These are phyloP conservation scores for Pachyseris speciosa DNA, from an alignment of 64 coral and sea anemone species.

Conservation along the genomic window DNA sequence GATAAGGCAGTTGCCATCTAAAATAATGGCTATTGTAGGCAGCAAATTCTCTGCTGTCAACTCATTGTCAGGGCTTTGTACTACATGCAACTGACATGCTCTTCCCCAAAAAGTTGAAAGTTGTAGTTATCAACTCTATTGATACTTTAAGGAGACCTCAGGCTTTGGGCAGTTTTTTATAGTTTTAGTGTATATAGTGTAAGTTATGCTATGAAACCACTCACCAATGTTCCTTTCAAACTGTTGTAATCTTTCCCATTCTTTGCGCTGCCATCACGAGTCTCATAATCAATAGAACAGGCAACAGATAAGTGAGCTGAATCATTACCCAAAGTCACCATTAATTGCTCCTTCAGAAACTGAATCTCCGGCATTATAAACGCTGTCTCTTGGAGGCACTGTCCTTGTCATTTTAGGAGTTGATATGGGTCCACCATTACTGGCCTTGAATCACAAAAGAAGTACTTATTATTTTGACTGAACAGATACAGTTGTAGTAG, in stretches of 20 bases:
- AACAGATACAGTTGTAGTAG: not conserved
- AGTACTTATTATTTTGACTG: not conserved
- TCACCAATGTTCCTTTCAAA: constrained; percentile 70
- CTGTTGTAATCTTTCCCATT: constrained; percentile 49
- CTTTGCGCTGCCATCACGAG: constrained; percentile 61
- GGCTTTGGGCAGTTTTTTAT: too few species aligned
- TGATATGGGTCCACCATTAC: constrained; percentile 25
- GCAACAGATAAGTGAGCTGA: not conserved
- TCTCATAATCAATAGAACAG: constrained; percentile 69
- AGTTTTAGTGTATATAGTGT: too few species aligned
- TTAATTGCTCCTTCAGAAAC: constrained; percentile 11
- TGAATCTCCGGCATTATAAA: not conserved
- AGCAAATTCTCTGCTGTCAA: too few species aligned
- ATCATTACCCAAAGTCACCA: not conserved
- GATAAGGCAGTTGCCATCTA: too few species aligned
- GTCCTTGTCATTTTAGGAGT: not conserved
- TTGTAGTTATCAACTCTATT: too few species aligned
- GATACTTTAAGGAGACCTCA: too few species aligned
- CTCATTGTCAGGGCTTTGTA: too few species aligned
- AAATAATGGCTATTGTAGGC: too few species aligned
- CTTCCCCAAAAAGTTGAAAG: too few species aligned
- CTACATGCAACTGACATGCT: too few species aligned
- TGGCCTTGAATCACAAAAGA: not conserved
- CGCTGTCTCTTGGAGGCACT: not conserved
- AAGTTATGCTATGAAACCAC: not conserved